Conservation (phyloP, 2,797 vertebrate species). For the Muraenolepis orangiensis region DNA sequence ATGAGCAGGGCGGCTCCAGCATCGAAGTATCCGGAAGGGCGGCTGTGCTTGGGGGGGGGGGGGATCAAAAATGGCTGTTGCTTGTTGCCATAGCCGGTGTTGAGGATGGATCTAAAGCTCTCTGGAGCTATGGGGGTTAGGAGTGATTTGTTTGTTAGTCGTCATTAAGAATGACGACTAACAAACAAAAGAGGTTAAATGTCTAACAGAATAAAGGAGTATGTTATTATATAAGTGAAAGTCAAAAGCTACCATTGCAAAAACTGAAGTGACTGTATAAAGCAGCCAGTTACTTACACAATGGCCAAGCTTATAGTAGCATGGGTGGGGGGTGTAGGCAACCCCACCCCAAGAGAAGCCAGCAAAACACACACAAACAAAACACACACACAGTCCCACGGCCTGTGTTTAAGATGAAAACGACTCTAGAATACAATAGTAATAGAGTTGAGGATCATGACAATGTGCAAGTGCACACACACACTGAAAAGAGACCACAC, state of each 20-base stretch:
- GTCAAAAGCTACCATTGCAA: conserved; percentile 32
- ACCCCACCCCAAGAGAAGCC: no score
- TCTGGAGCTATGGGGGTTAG: neutral
- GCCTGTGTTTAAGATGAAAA: conserved; percentile 21
- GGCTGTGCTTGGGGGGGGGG: neutral
- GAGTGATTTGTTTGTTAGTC: no score
- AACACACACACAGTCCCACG: conserved; percentile 62
- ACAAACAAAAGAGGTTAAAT: neutral
- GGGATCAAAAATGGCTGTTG: neutral
- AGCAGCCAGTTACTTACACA: conserved; percentile 88
- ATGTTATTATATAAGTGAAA: neutral
- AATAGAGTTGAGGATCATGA: conserved; percentile 4
- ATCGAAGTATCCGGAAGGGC: neutral
- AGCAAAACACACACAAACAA: conserved; percentile 50
- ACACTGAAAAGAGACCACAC: neutral
- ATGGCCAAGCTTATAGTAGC: conserved; percentile 94
- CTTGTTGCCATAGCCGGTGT: neutral
- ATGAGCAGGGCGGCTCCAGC: neutral
- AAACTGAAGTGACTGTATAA: conserved; percentile 43
- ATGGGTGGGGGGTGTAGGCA: conserved; percentile 76
- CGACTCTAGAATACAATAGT: neutral
- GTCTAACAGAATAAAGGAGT: neutral
- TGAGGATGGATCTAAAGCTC: neutral
- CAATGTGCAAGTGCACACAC: neutral
- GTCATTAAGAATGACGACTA: no score